Evolutionary conservation across 2,797 vertebrate genomes (phyloP).

Genomic region (Chiroxiphia lanceolata): DNA sequence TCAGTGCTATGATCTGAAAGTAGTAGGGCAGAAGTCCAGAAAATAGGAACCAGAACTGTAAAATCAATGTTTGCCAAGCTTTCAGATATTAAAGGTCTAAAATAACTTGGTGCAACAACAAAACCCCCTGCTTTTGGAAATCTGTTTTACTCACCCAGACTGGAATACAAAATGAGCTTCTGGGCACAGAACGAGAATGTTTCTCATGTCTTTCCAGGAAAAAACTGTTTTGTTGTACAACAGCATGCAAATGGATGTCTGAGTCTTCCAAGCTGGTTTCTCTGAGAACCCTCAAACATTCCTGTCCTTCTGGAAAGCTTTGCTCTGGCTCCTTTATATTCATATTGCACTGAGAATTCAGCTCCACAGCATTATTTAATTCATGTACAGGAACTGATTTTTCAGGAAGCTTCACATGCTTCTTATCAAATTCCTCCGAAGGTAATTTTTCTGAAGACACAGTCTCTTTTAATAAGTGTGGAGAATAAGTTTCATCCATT

Average conservation of each 20-base stretch:
- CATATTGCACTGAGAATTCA: not conserved
- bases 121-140: not conserved
- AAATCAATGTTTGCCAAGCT: not conserved
- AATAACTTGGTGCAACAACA: not conserved
- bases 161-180: not conserved
- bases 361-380: not conserved
- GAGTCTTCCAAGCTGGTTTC: not conserved
- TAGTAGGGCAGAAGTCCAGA: not conserved
- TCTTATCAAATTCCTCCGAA: not conserved
- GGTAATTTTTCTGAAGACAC: conserved; percentile 35
- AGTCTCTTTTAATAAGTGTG: not conserved
- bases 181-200: not conserved
- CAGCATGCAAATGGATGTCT: not conserved
- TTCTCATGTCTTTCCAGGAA: not conserved
- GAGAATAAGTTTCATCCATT: conserved; percentile 6
- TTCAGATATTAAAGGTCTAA: not conserved
- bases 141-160: conserved; percentile 38
- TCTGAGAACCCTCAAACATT: not conserved
- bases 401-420: not conserved
- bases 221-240: not conserved
- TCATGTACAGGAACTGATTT: not conserved
- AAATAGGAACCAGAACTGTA: not conserved
- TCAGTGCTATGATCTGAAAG: not conserved
- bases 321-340: not conserved
- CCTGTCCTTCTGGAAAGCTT: not conserved